Evolutionary conservation across 1,140 invertebrate species (phyloP).

Genomic region (Halesus radiatus): DNA sequence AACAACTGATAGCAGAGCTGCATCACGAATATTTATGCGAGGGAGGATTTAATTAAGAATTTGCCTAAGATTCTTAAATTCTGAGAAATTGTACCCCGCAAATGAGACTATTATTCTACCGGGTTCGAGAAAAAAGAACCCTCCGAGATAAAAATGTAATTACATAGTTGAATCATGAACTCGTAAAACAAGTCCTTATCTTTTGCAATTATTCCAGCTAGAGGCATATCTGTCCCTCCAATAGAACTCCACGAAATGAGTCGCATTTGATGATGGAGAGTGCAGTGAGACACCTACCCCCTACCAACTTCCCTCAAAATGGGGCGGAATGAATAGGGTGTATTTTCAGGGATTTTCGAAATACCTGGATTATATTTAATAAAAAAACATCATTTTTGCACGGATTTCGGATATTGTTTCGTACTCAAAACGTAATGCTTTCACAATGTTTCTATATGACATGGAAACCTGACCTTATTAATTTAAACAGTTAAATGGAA

Average conservation of each 20-base stretch:
- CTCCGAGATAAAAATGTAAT: conserved; percentile 55
- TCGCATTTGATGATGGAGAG: background rate
- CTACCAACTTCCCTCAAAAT: background rate
- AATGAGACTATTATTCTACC: background rate
- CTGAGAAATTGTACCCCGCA: background rate
- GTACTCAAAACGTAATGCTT: too few species aligned
- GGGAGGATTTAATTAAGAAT: background rate
- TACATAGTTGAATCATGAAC: conserved; percentile 57
- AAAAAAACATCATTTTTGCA: background rate
- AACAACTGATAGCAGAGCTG: background rate
- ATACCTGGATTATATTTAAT: background rate
- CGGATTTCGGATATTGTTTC: too few species aligned
- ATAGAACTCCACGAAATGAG: background rate
- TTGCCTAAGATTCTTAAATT: conserved; percentile 5
- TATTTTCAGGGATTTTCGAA: background rate
- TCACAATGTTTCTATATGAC: too few species aligned
- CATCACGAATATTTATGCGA: background rate
- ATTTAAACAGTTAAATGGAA: too few species aligned
- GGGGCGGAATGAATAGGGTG: background rate
- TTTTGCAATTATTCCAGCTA: conserved; percentile 53
- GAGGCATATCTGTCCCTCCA: conserved; percentile 4
- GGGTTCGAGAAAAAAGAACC: conserved; percentile 18
- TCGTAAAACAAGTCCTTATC: conserved; percentile 58
- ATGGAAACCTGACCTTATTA: too few species aligned
- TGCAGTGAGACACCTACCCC: background rate